These are phyloP conservation scores for Dasyurus viverrinus DNA, from an alignment of 2,113 vertebrate genomes.

Conservation along the genomic window DNA sequence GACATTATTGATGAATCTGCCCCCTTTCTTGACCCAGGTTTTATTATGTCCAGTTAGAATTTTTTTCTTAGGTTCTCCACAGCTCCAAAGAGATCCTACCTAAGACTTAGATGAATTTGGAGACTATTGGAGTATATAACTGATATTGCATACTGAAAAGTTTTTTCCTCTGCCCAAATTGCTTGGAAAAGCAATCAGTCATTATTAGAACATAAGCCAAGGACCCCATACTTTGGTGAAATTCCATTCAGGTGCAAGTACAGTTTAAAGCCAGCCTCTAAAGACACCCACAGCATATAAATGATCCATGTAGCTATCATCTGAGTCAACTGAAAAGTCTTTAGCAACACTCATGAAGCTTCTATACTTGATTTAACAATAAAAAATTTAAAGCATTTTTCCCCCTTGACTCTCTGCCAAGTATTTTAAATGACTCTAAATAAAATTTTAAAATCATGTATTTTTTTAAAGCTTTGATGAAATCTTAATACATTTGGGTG, in stretches of 20 bases:
- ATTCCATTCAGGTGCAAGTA: background rate
- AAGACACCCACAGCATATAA: background rate
- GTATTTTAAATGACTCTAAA: background rate
- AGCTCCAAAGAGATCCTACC: background rate
- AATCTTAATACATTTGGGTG: background rate
- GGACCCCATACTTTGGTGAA: background rate
- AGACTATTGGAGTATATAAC: background rate
- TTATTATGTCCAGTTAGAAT: background rate
- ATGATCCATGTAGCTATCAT: background rate
- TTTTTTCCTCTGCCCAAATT: background rate
- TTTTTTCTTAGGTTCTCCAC: background rate
- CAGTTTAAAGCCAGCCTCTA: background rate
- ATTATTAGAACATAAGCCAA: background rate
- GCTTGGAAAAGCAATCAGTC: background rate
- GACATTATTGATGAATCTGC: background rate
- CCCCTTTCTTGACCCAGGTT: background rate
- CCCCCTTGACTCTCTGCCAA: background rate
- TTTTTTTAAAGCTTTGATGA: background rate
- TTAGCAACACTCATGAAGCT: background rate
- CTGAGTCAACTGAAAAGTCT: background rate
- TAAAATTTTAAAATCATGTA: background rate
- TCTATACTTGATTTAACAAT: background rate
- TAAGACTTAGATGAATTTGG: background rate
- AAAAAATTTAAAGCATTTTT: background rate
- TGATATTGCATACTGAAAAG: background rate